Evolutionary conservation across 2,888 invertebrate genomes (phyloP).

Genomic region (Megaustenia siamemsis): DNA sequence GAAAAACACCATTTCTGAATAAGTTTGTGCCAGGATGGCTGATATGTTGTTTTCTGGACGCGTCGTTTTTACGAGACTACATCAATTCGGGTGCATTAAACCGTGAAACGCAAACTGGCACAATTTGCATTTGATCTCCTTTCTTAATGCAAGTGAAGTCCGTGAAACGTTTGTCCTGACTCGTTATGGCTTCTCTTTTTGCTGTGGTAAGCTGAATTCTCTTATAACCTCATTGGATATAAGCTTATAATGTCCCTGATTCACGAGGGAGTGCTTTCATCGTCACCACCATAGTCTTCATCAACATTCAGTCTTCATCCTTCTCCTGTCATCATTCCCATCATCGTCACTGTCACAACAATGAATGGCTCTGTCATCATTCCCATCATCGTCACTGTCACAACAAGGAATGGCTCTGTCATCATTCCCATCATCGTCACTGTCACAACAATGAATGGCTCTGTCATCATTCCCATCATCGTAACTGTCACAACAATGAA

Average conservation of each 20-base stretch:
- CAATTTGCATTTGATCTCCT: constrained; percentile 14
- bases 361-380: too few relatives aligned
- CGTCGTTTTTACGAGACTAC: background rate
- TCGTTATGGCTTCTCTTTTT: background rate
- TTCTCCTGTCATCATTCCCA: too few relatives aligned
- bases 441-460: too few relatives aligned
- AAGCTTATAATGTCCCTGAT: background rate
- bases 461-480: too few relatives aligned
- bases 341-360: too few relatives aligned
- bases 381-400: background rate
- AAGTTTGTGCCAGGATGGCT: background rate
- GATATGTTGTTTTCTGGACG: background rate
- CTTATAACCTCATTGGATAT: background rate
- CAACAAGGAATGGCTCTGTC: background rate
- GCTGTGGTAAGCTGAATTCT: background rate
- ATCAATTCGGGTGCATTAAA: background rate
- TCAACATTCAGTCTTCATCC: too few relatives aligned
- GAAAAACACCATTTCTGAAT: background rate
- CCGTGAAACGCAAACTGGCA: constrained; percentile 7
- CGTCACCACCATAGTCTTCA: too few relatives aligned
- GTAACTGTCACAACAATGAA: too few relatives aligned
- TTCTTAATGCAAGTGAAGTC: background rate
- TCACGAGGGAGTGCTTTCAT: background rate
- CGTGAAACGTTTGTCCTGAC: constrained; percentile 3
- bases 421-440: background rate